Evolutionary conservation across 2,888 invertebrate species (phyloP).

Genomic region (Argyresthia albistria): DNA sequence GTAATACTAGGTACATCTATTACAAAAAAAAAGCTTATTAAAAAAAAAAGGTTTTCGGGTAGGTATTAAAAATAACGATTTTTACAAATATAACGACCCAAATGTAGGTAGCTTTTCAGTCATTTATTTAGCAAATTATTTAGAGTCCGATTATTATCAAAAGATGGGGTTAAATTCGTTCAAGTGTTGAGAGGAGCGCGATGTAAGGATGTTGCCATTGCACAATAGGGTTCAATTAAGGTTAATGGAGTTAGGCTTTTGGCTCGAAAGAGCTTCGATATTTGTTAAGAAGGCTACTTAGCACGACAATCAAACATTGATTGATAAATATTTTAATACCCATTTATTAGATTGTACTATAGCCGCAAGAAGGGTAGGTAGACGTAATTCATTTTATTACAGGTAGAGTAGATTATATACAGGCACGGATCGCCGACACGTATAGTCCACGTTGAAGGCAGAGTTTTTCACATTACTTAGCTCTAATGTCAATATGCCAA

Average conservation of each 20-base stretch:
- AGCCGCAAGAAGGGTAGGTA: no score
- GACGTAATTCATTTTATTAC: no score
- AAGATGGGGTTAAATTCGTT: constrained; percentile 6
- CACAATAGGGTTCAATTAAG: constrained; percentile 44
- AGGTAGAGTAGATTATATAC: no score
- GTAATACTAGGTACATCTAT: no score
- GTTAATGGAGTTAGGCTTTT: constrained; percentile 34
- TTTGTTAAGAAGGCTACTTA: constrained; percentile 6
- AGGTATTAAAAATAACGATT: no score
- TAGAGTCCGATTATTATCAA: constrained; percentile 7
- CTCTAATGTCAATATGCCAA: no score
- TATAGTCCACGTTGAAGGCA: no score
- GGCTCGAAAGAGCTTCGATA: constrained; percentile 24
- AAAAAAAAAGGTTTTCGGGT: no score
- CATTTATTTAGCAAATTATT: neutral
- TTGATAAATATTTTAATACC: neutral
- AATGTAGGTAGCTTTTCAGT: neutral
- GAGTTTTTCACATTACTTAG: no score
- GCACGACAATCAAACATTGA: constrained; percentile 1
- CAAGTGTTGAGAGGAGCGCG: constrained; percentile 9
- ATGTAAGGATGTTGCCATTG: constrained; percentile 35
- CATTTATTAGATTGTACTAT: neutral
- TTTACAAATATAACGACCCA: neutral
- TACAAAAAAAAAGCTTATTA: no score
- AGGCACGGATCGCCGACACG: no score